A percentile compares a stretch with the other conserved stretches of the same genome.
Conservation (phyloP, 2,888 invertebrate genomes). For the Polyommatus icarus region DNA sequence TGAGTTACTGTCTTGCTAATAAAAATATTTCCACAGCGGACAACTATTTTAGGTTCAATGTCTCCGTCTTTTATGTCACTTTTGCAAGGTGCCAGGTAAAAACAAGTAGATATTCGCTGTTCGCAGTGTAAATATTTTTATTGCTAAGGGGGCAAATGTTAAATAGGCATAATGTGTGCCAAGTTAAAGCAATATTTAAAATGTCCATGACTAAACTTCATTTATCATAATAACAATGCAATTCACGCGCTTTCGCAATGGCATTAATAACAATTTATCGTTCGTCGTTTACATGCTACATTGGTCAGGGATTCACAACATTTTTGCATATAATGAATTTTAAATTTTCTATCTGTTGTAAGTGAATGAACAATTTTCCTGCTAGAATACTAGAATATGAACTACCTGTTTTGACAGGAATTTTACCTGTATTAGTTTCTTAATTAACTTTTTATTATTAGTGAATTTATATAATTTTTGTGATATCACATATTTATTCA, state of each 20-base stretch:
- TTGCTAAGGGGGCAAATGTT: not conserved
- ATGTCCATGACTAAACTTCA: slow-evolving; percentile 59
- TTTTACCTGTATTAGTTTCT: not conserved
- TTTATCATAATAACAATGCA: slow-evolving; percentile 66
- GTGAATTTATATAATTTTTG: too few relatives aligned
- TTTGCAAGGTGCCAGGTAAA: not conserved
- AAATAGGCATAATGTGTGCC: not conserved
- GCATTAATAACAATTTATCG: slow-evolving; percentile 69
- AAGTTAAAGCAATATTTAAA: slow-evolving; percentile 43
- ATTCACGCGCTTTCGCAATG: slow-evolving; percentile 66
- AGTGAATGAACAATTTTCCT: not conserved
- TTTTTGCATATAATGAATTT: slow-evolving; percentile 43
- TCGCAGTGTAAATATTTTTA: not conserved
- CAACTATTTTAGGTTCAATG: not conserved
- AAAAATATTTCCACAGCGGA: not conserved
- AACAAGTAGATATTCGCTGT: not conserved
- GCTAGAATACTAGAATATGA: not conserved
- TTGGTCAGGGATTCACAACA: slow-evolving; percentile 40
- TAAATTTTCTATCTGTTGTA: not conserved
- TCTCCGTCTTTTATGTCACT: not conserved
- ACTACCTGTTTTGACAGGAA: not conserved
- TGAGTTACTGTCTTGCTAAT: too few relatives aligned
- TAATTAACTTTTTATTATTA: not conserved
- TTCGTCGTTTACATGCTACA: slow-evolving; percentile 45
- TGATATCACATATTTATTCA: not conserved